phyloP scores from a whole-genome alignment of 2,888 invertebrate species.

The Chironomus tentans region DNA sequence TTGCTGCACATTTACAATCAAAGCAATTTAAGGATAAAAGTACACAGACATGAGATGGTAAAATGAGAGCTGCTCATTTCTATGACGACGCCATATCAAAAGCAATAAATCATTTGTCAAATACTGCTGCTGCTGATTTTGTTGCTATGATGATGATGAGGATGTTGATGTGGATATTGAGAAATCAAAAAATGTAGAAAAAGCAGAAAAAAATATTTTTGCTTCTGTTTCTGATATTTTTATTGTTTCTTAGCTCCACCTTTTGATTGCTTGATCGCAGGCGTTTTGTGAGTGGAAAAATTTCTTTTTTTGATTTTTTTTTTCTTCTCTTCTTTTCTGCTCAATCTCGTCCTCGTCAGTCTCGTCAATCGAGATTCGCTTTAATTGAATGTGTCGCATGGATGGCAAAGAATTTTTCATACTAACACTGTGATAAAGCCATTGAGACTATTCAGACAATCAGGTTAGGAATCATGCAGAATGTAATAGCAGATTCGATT shows the following conservation, averaged over 20 bases:
- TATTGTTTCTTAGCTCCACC: constrained; percentile 23
- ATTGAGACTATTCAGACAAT: neutral
- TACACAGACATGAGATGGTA: neutral
- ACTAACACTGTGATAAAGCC: neutral
- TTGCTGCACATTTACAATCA: neutral
- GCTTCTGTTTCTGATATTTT: constrained; percentile 9
- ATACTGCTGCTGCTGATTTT: neutral
- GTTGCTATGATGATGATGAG: neutral
- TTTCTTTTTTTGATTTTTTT: neutral
- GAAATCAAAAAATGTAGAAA: neutral
- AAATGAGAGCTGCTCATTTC: neutral
- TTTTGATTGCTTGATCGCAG: constrained; percentile 12
- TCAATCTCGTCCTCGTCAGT: neutral
- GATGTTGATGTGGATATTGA: neutral
- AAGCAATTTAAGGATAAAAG: neutral
- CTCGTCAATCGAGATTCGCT: neutral
- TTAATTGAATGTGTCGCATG: constrained; percentile 9
- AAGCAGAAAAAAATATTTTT: neutral
- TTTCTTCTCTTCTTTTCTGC: neutral
- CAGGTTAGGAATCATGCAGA: too few species aligned
- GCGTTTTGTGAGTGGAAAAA: constrained; percentile 4
- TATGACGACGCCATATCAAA: constrained; percentile 13
- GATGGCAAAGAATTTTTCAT: neutral
- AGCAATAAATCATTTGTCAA: constrained; percentile 22
- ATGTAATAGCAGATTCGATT: too few species aligned